Conservation (phyloP, 2,113 vertebrate genomes). For the Thalassarche chlororhynchos region DNA sequence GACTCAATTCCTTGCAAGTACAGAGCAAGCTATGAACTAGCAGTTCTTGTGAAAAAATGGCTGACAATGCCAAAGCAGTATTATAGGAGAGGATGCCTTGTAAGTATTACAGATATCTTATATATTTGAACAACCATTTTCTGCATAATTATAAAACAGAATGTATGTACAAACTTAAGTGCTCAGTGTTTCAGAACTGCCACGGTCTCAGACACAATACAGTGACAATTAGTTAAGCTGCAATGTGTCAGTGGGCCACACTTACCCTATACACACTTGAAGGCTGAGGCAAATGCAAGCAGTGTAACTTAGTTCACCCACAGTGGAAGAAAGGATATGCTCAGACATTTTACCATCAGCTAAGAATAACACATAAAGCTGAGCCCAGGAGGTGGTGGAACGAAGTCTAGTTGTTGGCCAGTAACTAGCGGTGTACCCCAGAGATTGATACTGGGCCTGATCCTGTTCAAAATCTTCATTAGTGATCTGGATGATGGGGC, state of each 20-base stretch:
- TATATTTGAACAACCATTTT: not conserved
- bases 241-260: not conserved
- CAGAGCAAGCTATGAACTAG: not conserved
- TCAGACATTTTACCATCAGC: not conserved
- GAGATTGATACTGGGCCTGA: not conserved
- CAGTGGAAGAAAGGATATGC: not conserved
- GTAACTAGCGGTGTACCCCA: accelerated
- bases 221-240: not conserved
- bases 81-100: not conserved
- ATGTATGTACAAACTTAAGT: accelerated
- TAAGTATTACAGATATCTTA: not conserved
- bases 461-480: not conserved
- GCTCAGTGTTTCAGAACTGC: not conserved
- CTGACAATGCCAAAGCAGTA: not conserved
- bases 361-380: not conserved
- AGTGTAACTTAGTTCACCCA: not conserved
- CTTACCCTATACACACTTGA: not conserved
- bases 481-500: not conserved
- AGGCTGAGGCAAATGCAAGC: not conserved
- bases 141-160: not conserved
- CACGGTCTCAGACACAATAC: not conserved
- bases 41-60: not conserved
- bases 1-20: not conserved
- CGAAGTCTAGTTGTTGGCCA: not conserved
- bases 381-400: not conserved